Percentiles rank a stretch among this genome's conserved stretches.
Evolutionary conservation across 2,888 invertebrate genomes (phyloP).

Genomic region (Cheilosia vulpina): DNA sequence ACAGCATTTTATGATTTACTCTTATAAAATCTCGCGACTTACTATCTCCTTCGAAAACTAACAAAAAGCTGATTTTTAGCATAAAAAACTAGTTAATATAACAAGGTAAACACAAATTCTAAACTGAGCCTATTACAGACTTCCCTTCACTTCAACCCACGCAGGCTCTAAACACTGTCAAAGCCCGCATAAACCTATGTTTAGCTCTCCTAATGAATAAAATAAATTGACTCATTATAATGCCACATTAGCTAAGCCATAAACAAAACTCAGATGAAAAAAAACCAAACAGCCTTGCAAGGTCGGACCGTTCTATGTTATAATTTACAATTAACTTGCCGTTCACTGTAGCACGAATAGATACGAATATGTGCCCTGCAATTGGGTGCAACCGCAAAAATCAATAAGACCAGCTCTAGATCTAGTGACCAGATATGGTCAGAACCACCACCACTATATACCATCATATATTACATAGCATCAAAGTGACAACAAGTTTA

Average conservation of each 20-base stretch:
- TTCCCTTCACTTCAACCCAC: conserved; percentile 34
- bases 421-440: conserved; percentile 51
- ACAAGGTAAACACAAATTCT: too few relatives aligned
- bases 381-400: conserved; percentile 62
- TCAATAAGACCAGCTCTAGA: conserved; percentile 67
- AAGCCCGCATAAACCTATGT: neutral
- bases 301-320: conserved; percentile 58
- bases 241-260: conserved; percentile 16
- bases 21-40: too few relatives aligned
- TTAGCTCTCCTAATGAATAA: conserved; percentile 7
- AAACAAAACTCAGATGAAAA: conserved; percentile 2
- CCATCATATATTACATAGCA: neutral
- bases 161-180: neutral
- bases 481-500: conserved; percentile 65
- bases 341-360: conserved; percentile 37
- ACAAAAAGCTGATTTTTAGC: too few relatives aligned
- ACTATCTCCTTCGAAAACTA: too few relatives aligned
- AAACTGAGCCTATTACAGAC: too few relatives aligned
- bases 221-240: conserved; percentile 29
- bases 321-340: conserved; percentile 42
- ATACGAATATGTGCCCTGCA: conserved; percentile 22
- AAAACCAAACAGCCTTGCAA: conserved; percentile 65
- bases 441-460: conserved; percentile 10
- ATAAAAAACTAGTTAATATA: too few relatives aligned
- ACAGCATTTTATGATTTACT: too few relatives aligned